Conservation (phyloP, 2,113 vertebrate genomes). For the Merops nubicus region DNA sequence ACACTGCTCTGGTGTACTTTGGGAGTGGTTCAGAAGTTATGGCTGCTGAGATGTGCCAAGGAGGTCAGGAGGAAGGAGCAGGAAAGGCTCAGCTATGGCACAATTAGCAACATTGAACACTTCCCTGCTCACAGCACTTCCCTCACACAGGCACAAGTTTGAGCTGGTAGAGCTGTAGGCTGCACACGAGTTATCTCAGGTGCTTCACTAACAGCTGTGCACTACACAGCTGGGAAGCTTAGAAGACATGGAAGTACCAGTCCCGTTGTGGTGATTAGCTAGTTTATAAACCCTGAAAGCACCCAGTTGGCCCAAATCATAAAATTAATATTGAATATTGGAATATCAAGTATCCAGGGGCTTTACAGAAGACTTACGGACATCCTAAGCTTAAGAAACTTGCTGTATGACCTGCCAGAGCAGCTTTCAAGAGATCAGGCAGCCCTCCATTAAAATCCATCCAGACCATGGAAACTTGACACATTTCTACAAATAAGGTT, state of each 20-base stretch:
- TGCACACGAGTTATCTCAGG: background rate
- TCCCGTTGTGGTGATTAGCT: background rate
- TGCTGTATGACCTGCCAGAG: background rate
- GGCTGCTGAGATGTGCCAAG: background rate
- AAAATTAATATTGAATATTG: background rate
- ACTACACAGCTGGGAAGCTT: background rate
- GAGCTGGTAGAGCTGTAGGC: background rate
- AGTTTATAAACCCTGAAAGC: background rate
- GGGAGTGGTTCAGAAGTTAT: background rate
- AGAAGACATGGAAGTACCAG: fast-evolving
- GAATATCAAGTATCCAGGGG: background rate
- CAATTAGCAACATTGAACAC: background rate
- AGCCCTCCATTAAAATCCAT: background rate
- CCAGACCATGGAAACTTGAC: background rate
- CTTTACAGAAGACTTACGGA: background rate
- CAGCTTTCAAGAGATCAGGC: background rate
- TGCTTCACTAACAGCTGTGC: background rate
- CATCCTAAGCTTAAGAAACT: background rate
- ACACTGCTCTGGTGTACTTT: background rate
- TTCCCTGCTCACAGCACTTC: background rate
- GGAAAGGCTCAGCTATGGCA: background rate
- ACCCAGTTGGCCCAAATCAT: background rate
- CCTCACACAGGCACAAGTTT: background rate
- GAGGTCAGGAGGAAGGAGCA: background rate
- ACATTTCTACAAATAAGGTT: background rate